phyloP scores from a whole-genome alignment of 2,797 vertebrate species.

The Myoxocephalus aenaeus region DNA sequence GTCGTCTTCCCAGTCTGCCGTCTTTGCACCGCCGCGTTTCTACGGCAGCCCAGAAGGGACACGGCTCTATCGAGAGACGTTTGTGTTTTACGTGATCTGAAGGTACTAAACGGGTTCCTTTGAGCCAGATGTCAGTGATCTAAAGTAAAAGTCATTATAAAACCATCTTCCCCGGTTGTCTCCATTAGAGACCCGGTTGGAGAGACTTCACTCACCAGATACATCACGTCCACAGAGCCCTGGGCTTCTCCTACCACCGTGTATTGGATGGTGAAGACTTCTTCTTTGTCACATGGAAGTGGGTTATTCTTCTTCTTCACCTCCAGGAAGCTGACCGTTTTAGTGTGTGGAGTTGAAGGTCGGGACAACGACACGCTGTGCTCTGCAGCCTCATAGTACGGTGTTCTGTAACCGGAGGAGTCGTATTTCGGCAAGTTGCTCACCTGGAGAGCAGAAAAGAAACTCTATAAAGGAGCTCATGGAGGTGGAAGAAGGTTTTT shows the following conservation, averaged over 20 bases:
- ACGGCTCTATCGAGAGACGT: background rate
- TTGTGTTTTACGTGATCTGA: background rate
- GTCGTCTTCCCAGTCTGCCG: background rate
- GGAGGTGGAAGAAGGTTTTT: background rate
- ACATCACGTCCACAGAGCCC: conserved; percentile 61
- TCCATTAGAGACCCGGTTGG: background rate
- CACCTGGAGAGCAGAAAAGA: conserved; percentile 41
- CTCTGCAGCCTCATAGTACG: background rate
- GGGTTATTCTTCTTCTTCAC: conserved; percentile 43
- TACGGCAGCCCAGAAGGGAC: background rate
- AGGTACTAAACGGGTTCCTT: background rate
- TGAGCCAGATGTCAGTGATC: background rate
- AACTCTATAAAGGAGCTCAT: background rate
- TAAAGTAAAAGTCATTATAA: background rate
- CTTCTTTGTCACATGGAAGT: conserved; percentile 65
- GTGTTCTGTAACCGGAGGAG: accelerated
- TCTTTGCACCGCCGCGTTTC: background rate
- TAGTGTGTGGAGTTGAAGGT: conserved; percentile 41
- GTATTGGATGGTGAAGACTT: conserved; percentile 65
- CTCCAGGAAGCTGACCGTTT: conserved; percentile 67
- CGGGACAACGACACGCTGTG: background rate
- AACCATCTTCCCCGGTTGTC: background rate
- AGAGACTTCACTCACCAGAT: conserved; percentile 70
- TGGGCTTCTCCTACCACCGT: conserved; percentile 65
- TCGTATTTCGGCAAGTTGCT: background rate